Percentiles rank a stretch among this genome's conserved stretches.
phyloP scores from a whole-genome alignment of 2,113 vertebrate species.

The Gulo gulo region DNA sequence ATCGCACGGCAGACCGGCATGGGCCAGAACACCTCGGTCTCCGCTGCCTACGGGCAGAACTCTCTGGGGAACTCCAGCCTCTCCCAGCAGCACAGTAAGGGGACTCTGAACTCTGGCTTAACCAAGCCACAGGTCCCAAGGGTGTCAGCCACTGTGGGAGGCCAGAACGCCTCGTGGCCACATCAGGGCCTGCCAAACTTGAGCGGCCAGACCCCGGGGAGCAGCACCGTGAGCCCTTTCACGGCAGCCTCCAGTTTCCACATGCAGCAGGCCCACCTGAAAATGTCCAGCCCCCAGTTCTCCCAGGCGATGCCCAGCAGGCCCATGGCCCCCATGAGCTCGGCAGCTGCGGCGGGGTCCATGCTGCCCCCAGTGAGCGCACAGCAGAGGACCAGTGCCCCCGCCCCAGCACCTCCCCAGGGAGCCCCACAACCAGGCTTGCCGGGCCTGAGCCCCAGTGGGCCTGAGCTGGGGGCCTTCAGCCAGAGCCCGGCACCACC shows the following conservation, averaged over 20 bases:
- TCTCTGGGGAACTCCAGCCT: slow-evolving; percentile 85
- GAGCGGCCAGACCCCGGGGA: slow-evolving; percentile 84
- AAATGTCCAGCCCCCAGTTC: slow-evolving; percentile 88
- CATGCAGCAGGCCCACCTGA: slow-evolving; percentile 91
- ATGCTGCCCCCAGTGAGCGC: slow-evolving; percentile 88
- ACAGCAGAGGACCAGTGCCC: slow-evolving; percentile 83
- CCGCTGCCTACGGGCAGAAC: slow-evolving; percentile 89
- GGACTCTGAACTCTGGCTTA: slow-evolving; percentile 86
- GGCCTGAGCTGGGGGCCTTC: slow-evolving; percentile 91
- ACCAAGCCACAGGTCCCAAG: slow-evolving; percentile 90
- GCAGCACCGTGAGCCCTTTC: slow-evolving; percentile 86
- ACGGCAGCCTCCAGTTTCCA: slow-evolving; percentile 88
- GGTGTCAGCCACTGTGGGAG: slow-evolving; percentile 82
- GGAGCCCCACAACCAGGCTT: slow-evolving; percentile 87
- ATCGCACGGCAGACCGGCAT: slow-evolving; percentile 86
- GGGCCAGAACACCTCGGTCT: slow-evolving; percentile 81
- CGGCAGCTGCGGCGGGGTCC: slow-evolving; percentile 83
- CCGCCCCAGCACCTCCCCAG: slow-evolving; percentile 83
- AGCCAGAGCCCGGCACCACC: slow-evolving; percentile 86
- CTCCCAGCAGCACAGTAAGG: slow-evolving; percentile 88
- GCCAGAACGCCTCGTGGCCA: slow-evolving; percentile 90
- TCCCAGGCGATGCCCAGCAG: slow-evolving; percentile 86
- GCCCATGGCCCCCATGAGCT: slow-evolving; percentile 87
- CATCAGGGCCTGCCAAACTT: slow-evolving; percentile 89
- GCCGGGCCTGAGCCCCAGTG: slow-evolving; percentile 85